phyloP scores from a whole-genome alignment of 2,113 vertebrate genomes.

The Lycaon pictus region DNA sequence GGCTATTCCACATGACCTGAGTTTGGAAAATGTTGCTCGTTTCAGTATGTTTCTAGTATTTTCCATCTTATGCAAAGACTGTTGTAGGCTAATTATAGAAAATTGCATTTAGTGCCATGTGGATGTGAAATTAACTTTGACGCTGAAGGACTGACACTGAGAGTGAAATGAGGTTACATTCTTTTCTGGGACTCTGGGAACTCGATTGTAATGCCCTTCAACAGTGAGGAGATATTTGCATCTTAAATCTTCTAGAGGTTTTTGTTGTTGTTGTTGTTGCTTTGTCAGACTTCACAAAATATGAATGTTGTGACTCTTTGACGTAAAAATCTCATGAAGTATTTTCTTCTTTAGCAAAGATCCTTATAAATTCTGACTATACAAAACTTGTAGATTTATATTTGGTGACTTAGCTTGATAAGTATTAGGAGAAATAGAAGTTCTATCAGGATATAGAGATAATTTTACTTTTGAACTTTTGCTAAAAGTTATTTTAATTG shows the following conservation, averaged over 20 bases:
- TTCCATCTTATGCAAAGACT: slow-evolving; percentile 59
- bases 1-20: not conserved
- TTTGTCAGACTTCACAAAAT: slow-evolving; percentile 28
- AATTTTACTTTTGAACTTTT: slow-evolving; percentile 9
- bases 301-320: slow-evolving; percentile 30
- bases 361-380: not conserved
- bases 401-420: slow-evolving; percentile 21
- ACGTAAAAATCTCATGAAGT: not conserved
- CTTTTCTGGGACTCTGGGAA: slow-evolving; percentile 61
- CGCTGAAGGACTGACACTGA: slow-evolving; percentile 58
- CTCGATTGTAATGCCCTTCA: slow-evolving; percentile 59
- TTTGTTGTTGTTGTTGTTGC: not conserved
- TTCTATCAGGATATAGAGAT: not conserved
- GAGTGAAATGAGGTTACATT: slow-evolving; percentile 45
- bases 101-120: slow-evolving; percentile 56
- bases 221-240: not conserved
- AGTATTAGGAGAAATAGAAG: slow-evolving; percentile 12
- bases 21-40: slow-evolving; percentile 38
- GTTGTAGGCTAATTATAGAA: slow-evolving; percentile 67
- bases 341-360: slow-evolving; percentile 18
- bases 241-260: not conserved
- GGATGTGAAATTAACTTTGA: slow-evolving; percentile 71
- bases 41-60: slow-evolving; percentile 54
- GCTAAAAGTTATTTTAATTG: slow-evolving; percentile 28
- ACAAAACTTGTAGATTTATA: slow-evolving; percentile 11